These are phyloP conservation scores for Cyanoramphus novaezelandiae DNA, from an alignment of 2,113 vertebrate species.

Conservation along the genomic window DNA sequence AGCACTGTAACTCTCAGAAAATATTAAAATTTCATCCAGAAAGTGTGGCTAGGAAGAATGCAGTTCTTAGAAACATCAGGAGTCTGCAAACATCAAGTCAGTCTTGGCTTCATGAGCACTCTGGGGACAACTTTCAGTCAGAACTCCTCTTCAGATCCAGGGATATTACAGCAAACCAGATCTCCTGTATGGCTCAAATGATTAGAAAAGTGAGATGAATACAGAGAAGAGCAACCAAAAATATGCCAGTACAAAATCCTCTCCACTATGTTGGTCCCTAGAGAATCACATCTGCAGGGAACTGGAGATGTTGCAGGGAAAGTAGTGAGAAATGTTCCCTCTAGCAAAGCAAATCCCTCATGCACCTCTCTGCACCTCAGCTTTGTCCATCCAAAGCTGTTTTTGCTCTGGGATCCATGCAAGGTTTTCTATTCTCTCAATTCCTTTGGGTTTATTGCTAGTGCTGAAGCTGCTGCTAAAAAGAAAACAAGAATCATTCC, in stretches of 20 bases:
- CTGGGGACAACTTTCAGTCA: not conserved
- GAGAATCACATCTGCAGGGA: not conserved
- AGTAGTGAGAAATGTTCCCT: not conserved
- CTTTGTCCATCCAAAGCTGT: not conserved
- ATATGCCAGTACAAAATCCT: accelerated
- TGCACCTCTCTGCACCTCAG: not conserved
- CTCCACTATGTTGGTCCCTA: not conserved
- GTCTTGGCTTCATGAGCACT: not conserved
- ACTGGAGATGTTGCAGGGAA: not conserved
- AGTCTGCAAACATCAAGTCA: not conserved
- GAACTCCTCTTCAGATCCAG: not conserved
- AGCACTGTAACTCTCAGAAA: not conserved
- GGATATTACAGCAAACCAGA: not conserved
- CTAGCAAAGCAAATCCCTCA: not conserved
- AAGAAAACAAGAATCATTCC: not conserved
- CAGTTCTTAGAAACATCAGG: not conserved
- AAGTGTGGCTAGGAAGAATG: accelerated
- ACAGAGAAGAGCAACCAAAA: not conserved
- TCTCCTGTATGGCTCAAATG: not conserved
- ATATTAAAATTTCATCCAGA: not conserved
- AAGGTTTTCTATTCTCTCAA: not conserved
- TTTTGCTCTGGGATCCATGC: not conserved
- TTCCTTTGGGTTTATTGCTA: not conserved
- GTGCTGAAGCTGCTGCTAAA: not conserved
- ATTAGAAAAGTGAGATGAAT: not conserved